Evolutionary conservation across 2,888 invertebrate species (phyloP).

Genomic region (Bombyx huttoni): DNA sequence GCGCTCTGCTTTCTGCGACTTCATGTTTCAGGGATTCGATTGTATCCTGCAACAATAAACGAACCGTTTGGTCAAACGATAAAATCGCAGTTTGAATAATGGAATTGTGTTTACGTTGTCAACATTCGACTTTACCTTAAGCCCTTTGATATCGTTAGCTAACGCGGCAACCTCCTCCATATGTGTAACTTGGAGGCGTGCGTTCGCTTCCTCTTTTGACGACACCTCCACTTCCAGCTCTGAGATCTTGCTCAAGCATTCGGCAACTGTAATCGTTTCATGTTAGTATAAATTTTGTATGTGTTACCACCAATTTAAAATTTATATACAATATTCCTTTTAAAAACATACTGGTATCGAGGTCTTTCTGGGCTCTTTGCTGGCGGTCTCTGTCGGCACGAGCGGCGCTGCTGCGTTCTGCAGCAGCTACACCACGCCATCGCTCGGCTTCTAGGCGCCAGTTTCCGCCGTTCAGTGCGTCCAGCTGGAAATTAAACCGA

Average conservation of each 20-base stretch:
- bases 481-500: conserved; percentile 37
- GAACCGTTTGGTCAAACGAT: not conserved
- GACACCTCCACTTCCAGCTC: conserved; percentile 71
- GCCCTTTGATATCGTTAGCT: conserved; percentile 54
- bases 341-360: conserved; percentile 51
- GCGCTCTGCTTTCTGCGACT: conserved; percentile 56
- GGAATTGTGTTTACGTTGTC: not conserved
- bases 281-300: not conserved
- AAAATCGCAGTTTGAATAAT: no score
- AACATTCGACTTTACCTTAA: conserved; percentile 39
- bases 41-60: conserved; percentile 38
- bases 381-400: conserved; percentile 61
- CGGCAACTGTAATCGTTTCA: conserved; percentile 55
- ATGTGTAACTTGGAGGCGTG: conserved; percentile 59
- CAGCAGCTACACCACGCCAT: conserved; percentile 62
- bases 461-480: conserved; percentile 57
- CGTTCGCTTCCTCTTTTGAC: conserved; percentile 63
- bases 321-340: not conserved
- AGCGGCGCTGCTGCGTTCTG: conserved; percentile 54
- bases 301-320: not conserved
- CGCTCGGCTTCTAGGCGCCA: conserved; percentile 61
- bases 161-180: conserved; percentile 55
- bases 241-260: conserved; percentile 70
- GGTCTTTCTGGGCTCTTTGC: conserved; percentile 60
- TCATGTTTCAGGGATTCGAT: conserved; percentile 62